Evolutionary conservation across 2,888 invertebrate genomes (phyloP), one percentile per base, ranked within the genome.

Genomic region (Synergus umbraculus): DNA sequence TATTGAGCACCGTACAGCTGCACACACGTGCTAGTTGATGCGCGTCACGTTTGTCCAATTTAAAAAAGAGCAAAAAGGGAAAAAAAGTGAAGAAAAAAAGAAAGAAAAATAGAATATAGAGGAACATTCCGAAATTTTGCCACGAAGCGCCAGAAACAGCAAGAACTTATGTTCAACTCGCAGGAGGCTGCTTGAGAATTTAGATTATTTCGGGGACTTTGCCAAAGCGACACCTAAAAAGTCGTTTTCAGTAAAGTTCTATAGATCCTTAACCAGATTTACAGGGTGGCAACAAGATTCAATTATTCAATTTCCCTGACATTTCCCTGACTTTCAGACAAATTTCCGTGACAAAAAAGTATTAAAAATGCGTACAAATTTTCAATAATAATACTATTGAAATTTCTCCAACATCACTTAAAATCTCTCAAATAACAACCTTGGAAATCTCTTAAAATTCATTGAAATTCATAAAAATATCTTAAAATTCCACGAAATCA

Each of bases 1-100:
- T 65, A 37, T 54, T 76, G 77, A 78, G 83, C 81, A 82, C 82
- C 49, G 43, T 44, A 15, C 83, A 82, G 80, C 78, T 63, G 78
- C 54, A 69, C 67, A 64, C 66, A 77, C 76, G 58, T 41, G 76
- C 76, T 22, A 69, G 60, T 82, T 81, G 76, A 80, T 82, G 77
- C 81, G 44, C 79, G 37, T 73, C 79, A 81, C 81, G 81, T 81
- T 77, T 79, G 73, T 79, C 46, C 77, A 67, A 60, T 76, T 66
- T 73, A 77, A 58, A 46, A 58, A 76, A 65, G 44, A 78, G 49
- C 10, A 54, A 44, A 37, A 37, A 37, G 37, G 5, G 37, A 5
- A 5, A 37, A 37, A 49, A 78, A 66, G 5, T 0, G 37, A 37
- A 44, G 41, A 37, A 7, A 66, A 46, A 64, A 66, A 5, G 18